Percentiles rank a stretch among this genome's conserved stretches.
Conservation (phyloP, 2,113 vertebrate species). For the Actenoides lindsayi region DNA sequence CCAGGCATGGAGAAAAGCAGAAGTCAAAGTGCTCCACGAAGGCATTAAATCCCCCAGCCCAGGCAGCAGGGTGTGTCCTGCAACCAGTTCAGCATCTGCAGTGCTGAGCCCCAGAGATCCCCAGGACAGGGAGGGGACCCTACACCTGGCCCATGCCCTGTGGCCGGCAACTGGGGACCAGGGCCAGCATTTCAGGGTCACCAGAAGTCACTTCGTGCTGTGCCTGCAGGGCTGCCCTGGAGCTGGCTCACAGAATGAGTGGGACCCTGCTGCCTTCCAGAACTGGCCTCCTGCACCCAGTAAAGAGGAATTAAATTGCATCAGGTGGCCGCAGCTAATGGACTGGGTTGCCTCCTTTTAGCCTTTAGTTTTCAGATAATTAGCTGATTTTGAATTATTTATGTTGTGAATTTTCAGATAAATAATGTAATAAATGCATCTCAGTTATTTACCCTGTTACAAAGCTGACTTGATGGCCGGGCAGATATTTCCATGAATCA, state of each 20-base stretch:
- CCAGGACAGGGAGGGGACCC: accelerated
- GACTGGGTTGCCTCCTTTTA: background rate
- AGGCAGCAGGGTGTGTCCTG: background rate
- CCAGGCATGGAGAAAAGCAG: background rate
- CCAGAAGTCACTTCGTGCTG: no score
- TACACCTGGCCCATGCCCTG: accelerated
- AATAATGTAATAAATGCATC: conserved; percentile 37
- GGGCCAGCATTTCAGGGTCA: background rate
- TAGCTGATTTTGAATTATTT: conserved; percentile 40
- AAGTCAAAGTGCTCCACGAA: background rate
- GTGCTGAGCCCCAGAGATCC: background rate
- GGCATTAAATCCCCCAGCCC: background rate
- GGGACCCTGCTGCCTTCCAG: background rate
- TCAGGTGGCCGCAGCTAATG: background rate
- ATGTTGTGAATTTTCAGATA: conserved; percentile 28
- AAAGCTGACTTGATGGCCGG: background rate
- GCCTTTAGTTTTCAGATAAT: conserved; percentile 21
- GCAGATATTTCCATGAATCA: conserved; percentile 33
- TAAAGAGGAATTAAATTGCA: background rate
- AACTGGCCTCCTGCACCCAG: background rate
- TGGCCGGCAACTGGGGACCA: background rate
- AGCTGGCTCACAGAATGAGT: accelerated
- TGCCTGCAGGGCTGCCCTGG: background rate
- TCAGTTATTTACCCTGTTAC: conserved; percentile 45
- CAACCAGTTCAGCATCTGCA: background rate